Conservation (phyloP, 2,113 vertebrate species). For the Pseudorhombus dupliciocellatus region DNA sequence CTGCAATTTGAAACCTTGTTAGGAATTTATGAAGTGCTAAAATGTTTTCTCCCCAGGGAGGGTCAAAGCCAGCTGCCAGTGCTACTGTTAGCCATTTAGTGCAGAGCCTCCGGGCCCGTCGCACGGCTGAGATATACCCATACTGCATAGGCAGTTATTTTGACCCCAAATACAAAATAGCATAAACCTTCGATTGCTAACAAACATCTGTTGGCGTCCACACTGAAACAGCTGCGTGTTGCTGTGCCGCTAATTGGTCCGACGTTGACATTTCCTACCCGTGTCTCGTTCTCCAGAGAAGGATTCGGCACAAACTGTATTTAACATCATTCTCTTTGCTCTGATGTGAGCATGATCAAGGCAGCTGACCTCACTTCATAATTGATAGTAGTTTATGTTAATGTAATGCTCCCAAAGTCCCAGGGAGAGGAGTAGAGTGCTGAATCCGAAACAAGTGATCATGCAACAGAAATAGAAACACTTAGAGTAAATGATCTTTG, state of each 20-base stretch:
- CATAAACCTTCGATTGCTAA: constrained; percentile 44
- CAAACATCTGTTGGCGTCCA: constrained; percentile 65
- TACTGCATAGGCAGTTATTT: constrained; percentile 31
- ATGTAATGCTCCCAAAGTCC: constrained; percentile 55
- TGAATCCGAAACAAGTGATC: constrained; percentile 43
- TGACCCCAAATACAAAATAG: constrained; percentile 34
- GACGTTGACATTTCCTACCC: constrained; percentile 66
- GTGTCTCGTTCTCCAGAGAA: constrained; percentile 42
- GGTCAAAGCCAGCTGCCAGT: constrained; percentile 89
- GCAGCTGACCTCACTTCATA: constrained; percentile 59
- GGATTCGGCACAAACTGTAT: constrained; percentile 33
- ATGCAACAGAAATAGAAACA: constrained; percentile 17
- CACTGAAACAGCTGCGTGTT: constrained; percentile 76
- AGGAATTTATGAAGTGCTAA: constrained; percentile 99
- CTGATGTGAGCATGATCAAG: constrained; percentile 50
- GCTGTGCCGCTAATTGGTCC: constrained; percentile 77
- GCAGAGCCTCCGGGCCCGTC: constrained; percentile 73
- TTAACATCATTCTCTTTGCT: constrained; percentile 46
- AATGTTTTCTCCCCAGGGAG: constrained; percentile 94
- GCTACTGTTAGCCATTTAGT: constrained; percentile 79
- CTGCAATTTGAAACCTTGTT: constrained; percentile 98
- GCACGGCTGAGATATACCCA: constrained; percentile 57
- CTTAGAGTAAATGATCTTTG: constrained; percentile 1
- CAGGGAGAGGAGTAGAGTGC: constrained; percentile 37
- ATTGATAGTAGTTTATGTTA: constrained; percentile 64